These are phyloP conservation scores for Drosophila tanythrix DNA, from an alignment of 2,888 invertebrate genomes.

Conservation along the genomic window DNA sequence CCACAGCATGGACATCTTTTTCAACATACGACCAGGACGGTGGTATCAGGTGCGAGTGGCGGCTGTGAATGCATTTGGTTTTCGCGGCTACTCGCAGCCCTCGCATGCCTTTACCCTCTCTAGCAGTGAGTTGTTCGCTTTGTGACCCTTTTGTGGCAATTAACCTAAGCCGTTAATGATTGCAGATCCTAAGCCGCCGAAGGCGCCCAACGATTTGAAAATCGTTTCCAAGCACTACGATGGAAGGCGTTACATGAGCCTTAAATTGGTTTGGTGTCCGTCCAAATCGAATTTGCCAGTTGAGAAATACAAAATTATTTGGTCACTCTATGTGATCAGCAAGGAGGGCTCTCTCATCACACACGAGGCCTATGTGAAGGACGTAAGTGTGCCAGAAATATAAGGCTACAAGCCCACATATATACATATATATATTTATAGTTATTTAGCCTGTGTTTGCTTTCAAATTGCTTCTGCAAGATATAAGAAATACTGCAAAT, in stretches of 20 bases:
- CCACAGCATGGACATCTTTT: conserved; percentile 81
- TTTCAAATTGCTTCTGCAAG: neutral
- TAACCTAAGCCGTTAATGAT: neutral
- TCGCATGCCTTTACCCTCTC: conserved; percentile 87
- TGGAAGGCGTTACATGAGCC: conserved; percentile 86
- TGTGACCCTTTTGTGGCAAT: no score
- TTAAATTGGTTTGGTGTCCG: conserved; percentile 89
- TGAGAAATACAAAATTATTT: conserved; percentile 90
- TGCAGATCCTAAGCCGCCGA: conserved; percentile 83
- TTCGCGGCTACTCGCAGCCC: conserved; percentile 89
- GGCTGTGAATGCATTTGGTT: conserved; percentile 90
- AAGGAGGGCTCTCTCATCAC: conserved; percentile 81
- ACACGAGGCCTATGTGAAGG: conserved; percentile 81
- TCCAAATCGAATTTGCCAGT: conserved; percentile 90
- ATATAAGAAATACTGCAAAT: neutral
- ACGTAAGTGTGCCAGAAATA: conserved; percentile 67
- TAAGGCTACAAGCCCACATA: neutral
- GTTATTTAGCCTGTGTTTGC: neutral
- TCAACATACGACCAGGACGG: conserved; percentile 87
- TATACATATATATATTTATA: neutral
- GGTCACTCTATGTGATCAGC: conserved; percentile 89
- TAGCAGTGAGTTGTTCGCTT: conserved; percentile 77
- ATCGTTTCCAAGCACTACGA: conserved; percentile 72
- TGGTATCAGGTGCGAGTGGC: conserved; percentile 93
- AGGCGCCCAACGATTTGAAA: conserved; percentile 81